Percentiles rank a stretch among this genome's conserved stretches.
Conservation (phyloP, 2,113 vertebrate species). For the Pseudopodoces humilis region DNA sequence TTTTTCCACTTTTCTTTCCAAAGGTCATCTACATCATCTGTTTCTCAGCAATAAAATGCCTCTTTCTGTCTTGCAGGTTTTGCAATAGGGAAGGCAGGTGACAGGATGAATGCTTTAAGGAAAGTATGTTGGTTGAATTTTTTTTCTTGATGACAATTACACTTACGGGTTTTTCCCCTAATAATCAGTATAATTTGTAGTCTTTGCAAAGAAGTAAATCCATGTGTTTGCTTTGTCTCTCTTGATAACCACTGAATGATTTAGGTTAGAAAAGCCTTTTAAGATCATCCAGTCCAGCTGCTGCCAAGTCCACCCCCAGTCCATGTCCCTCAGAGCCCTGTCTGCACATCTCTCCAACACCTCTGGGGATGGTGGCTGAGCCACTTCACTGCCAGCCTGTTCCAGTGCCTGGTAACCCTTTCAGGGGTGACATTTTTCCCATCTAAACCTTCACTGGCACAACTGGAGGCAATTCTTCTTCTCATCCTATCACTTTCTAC, state of each 20-base stretch:
- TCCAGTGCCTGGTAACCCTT: background rate
- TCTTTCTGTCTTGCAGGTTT: slow-evolving; percentile 80
- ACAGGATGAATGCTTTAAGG: slow-evolving; percentile 85
- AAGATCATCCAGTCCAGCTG: background rate
- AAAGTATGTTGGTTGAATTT: slow-evolving; percentile 78
- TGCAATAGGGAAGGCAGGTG: slow-evolving; percentile 88
- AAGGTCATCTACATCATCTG: background rate
- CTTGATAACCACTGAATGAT: background rate
- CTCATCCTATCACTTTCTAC: fast-evolving
- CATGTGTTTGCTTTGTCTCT: background rate
- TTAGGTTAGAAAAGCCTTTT: background rate
- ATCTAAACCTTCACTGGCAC: background rate
- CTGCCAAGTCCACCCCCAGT: background rate
- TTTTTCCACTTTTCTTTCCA: background rate
- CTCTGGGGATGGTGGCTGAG: background rate
- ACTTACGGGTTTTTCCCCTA: too few species aligned
- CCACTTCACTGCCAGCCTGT: background rate
- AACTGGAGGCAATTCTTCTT: background rate
- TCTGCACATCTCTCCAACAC: background rate
- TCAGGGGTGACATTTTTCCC: background rate
- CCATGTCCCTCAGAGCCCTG: background rate
- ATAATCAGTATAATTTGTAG: background rate
- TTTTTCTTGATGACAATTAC: background rate
- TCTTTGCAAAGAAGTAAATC: background rate
- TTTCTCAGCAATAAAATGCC: background rate